Base-by-base conservation (phyloP, 2,113 vertebrate genomes). In the Zootoca vivipara region DNA sequence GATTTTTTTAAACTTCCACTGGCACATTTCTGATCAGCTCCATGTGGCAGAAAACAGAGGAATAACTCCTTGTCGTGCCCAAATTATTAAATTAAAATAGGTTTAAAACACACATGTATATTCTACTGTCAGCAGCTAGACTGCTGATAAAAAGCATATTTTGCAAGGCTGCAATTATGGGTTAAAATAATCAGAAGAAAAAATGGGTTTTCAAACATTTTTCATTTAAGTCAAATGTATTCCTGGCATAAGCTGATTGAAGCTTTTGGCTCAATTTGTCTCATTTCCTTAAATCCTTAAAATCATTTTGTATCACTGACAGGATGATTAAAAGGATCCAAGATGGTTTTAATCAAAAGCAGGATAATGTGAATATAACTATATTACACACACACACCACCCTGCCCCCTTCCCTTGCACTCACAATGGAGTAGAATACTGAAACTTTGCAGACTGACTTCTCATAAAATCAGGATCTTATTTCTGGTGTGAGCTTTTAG, bases 401-500 rank as follows among this genome's bases (percentile, higher is more conserved):
- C 12, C 24, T 24, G 18, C 80, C 10, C 13, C 6, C 20, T 33
- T 4, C 13, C 87, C 83, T 83, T 1, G 26, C 92, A 88, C 46
- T 20, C 18, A n/a, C 20, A 81, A 2, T 52, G 85, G 42, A 90
- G 16, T 5, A 87, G 22, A 67, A 77, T 9, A 87, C 82, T 87
- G 52, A 75, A 16, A 74, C 58, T 26, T 88, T 72, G 9, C 77
- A 83, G 85, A 18, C 82, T 35, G 18, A 90, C 64, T 77, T 28
- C 82, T 89, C 24, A 85, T 82, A 10, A 40, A 89, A 74, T 83
- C 69, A 35, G 15, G 56, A 90, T 79, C 82, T 90, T 33, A 85
- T 30, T 52, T n/a, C 67, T 87, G 26, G 73, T 85, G 58, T 18
- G 12, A 74, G 78, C 91, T 96, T 93, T 82, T 78, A 89, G 46